phyloP scores from a whole-genome alignment of 2,888 invertebrate genomes.

The Torymus texanus region DNA sequence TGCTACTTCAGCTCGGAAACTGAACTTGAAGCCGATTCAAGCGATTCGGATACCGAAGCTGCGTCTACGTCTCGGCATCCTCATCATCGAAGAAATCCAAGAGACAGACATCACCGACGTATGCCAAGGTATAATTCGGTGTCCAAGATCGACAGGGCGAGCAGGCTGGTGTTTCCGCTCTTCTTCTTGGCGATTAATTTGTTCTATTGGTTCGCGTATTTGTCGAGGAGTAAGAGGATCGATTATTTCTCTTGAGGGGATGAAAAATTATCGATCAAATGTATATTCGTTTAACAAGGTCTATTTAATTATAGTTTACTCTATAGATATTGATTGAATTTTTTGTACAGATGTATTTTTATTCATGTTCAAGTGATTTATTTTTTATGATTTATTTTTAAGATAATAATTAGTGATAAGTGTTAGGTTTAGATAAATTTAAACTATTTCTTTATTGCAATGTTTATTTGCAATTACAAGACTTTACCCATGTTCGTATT shows the following conservation, averaged over 20 bases:
- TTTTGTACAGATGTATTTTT: too few relatives aligned
- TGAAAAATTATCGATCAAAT: not conserved
- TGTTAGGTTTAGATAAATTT: too few relatives aligned
- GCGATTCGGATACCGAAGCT: constrained; percentile 35
- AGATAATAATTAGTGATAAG: too few relatives aligned
- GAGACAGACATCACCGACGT: constrained; percentile 67
- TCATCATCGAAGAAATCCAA: constrained; percentile 54
- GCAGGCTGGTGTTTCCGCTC: constrained; percentile 85
- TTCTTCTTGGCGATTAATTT: constrained; percentile 85
- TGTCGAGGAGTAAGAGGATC: constrained; percentile 80
- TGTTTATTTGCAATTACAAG: too few relatives aligned
- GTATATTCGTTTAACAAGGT: not conserved
- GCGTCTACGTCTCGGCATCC: constrained; percentile 26
- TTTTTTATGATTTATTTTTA: too few relatives aligned
- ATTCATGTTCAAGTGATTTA: too few relatives aligned
- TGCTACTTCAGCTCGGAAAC: constrained; percentile 83
- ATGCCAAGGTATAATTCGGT: constrained; percentile 86
- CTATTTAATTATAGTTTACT: not conserved
- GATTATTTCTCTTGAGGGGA: constrained; percentile 63
- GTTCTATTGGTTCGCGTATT: constrained; percentile 87
- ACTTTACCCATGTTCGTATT: too few relatives aligned
- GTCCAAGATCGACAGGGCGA: constrained; percentile 86
- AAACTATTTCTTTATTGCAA: too few relatives aligned
- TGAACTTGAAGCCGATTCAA: constrained; percentile 76
- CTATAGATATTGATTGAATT: not conserved